Base-by-base conservation (phyloP, 2,888 invertebrate species). In the Ferdinandea cuprea region DNA sequence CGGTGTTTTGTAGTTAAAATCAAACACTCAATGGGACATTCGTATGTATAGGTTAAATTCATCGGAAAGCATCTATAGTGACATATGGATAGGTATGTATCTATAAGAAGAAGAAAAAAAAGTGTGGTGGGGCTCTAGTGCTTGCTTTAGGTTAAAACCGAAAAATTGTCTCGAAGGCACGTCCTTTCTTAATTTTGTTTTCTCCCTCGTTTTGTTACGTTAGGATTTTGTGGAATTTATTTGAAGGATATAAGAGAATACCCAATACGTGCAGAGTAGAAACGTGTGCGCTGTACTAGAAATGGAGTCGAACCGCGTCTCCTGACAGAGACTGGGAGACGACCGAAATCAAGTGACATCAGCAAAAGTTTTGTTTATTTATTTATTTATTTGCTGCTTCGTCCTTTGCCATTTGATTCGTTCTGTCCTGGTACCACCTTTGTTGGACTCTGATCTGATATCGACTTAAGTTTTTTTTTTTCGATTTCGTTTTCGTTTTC, bases 291-390 rank as follows among this genome's bases (percentile, higher is more conserved):
- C 40, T 37, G 13, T 25, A 25, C 25, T 28, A 13, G 25, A 32
- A 37, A 35, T 46, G 21, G 61, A 8, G 28, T 11, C 9, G 66
- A 54, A 19, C 17, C 21, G 15, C 19, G 11, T 44, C 25, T 3
- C 44, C 25, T 3, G 40, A 69, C 25, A 56, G 21, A 13, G 30
- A 13, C 11, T 56, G 7, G 32, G 32, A 32, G 63, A 21, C 13
- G 30, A 17, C 28, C 52, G 42, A 68, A 76, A 68, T 76, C 76
- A 61, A 68, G 76, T 61, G 68, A 76, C 76, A 68, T 76, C 76
- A 76, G 76, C 76, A 76, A 72, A 72, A 76, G 68, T 76, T 74
- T 68, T 76, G 76, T 59, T 76, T 76, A 68, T 76, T 68, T 76
- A 68, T 76, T 68, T 76, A 76, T 68, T 68, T 68, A 52, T 68